Conservation (phyloP, 2,113 vertebrate genomes). For the Lepidothrix coronata region DNA sequence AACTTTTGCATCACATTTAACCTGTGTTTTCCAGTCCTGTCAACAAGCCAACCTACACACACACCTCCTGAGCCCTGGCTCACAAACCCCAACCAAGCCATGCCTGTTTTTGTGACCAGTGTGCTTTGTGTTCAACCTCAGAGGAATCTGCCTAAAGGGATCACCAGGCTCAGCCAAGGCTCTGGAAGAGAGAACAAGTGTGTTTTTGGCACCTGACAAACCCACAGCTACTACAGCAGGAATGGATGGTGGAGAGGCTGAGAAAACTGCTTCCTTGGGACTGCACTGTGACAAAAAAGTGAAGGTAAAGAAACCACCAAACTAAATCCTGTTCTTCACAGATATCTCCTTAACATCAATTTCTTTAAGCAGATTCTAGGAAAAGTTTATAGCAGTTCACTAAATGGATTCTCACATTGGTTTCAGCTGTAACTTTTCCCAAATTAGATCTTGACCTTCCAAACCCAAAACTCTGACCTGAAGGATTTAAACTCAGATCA, state of each 20-base stretch:
- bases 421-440: neutral
- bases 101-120: accelerated
- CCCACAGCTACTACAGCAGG: neutral
- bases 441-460: neutral
- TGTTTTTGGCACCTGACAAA: neutral
- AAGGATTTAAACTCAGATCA: neutral
- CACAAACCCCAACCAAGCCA: accelerated
- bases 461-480: neutral
- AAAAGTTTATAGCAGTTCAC: neutral
- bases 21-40: neutral
- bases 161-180: neutral
- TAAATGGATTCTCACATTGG: neutral
- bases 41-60: neutral
- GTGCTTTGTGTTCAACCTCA: too few relatives aligned
- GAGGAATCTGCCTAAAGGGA: neutral
- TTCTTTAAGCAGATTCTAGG: neutral
- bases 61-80: accelerated
- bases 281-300: neutral
- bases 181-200: neutral
- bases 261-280: neutral
- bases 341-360: neutral
- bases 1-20: neutral
- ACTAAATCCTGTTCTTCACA: neutral
- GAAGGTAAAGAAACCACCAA: neutral
- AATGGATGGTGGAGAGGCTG: neutral